Percentiles rank a stretch among this genome's conserved stretches.
phyloP scores from a whole-genome alignment of 2,888 invertebrate species.

The Spodoptera picta region DNA sequence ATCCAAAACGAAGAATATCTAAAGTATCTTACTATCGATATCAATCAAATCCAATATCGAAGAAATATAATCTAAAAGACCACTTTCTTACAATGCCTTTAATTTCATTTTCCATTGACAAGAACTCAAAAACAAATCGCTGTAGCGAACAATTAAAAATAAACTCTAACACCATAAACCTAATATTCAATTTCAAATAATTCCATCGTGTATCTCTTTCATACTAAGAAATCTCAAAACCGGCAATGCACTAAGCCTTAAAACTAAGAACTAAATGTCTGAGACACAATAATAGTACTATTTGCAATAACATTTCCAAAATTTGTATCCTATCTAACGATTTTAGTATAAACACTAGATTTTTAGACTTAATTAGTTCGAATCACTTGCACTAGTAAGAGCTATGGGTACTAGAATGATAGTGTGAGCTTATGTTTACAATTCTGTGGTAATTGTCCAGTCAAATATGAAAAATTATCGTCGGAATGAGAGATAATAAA shows the following conservation, averaged over 20 bases:
- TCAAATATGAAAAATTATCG: no score
- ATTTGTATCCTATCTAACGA: slow-evolving; percentile 58
- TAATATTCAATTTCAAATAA: slow-evolving; percentile 14
- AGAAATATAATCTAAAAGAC: no score
- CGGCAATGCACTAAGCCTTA: slow-evolving; percentile 28
- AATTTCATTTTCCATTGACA: no score
- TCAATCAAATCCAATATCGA: no score
- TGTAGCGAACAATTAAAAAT: no score
- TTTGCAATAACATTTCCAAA: slow-evolving; percentile 55
- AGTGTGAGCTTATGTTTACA: slow-evolving; percentile 47
- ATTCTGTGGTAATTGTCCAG: slow-evolving; percentile 6
- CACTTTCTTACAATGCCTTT: no score
- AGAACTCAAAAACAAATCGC: no score
- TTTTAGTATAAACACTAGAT: slow-evolving; percentile 60
- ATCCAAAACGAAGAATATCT: no score
- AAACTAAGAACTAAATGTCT: slow-evolving; percentile 53
- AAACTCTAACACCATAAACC: not conserved
- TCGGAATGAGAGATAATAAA: no score
- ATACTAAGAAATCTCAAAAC: not conserved
- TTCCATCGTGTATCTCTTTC: slow-evolving; percentile 31
- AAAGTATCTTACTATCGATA: no score
- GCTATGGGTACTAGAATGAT: slow-evolving; percentile 50
- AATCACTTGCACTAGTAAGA: slow-evolving; percentile 64
- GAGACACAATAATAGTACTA: slow-evolving; percentile 57
- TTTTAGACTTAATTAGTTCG: slow-evolving; percentile 61